Conservation (phyloP, 1,140 invertebrate species). For the Anoplophora glabripennis region DNA sequence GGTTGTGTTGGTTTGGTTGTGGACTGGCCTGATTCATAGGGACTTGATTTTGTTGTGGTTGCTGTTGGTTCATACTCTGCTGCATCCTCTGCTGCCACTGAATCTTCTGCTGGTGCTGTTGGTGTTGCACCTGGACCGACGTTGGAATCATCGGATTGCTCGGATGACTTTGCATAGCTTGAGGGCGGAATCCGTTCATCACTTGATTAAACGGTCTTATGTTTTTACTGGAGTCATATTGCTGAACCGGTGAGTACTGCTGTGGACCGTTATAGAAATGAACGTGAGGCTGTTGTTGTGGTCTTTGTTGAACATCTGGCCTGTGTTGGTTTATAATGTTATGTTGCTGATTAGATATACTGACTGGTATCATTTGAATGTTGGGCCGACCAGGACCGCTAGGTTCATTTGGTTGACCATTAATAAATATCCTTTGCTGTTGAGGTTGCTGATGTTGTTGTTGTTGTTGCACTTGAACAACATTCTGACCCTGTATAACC, state of each 20-base stretch:
- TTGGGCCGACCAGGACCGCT: conserved; percentile 45
- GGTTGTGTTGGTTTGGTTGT: no score
- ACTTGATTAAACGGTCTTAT: conserved; percentile 49
- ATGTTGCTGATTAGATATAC: conserved; percentile 30
- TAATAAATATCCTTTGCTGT: conserved; percentile 41
- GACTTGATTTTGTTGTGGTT: conserved; percentile 35
- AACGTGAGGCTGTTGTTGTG: conserved; percentile 46
- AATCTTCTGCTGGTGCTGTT: conserved; percentile 25
- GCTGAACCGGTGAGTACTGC: conserved; percentile 40
- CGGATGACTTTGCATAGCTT: conserved; percentile 22
- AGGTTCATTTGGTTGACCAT: conserved; percentile 43
- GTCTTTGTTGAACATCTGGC: conserved; percentile 43
- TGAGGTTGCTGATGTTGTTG: conserved; percentile 16
- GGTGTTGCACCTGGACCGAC: conserved; percentile 19
- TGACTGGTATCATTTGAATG: conserved; percentile 40
- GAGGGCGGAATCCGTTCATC: conserved; percentile 29
- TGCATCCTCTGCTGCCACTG: conserved; percentile 27
- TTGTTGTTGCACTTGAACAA: conserved; percentile 19
- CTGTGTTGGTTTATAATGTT: conserved; percentile 32
- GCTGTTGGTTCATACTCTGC: conserved; percentile 11
- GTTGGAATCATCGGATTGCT: conserved; percentile 28
- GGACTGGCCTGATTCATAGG: no score
- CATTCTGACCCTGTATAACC: conserved; percentile 34
- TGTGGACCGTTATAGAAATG: conserved; percentile 5
- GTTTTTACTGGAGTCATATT: conserved; percentile 50